These are phyloP conservation scores for Sicus ferrugineus DNA, from an alignment of 2,888 invertebrate species.

Conservation along the genomic window DNA sequence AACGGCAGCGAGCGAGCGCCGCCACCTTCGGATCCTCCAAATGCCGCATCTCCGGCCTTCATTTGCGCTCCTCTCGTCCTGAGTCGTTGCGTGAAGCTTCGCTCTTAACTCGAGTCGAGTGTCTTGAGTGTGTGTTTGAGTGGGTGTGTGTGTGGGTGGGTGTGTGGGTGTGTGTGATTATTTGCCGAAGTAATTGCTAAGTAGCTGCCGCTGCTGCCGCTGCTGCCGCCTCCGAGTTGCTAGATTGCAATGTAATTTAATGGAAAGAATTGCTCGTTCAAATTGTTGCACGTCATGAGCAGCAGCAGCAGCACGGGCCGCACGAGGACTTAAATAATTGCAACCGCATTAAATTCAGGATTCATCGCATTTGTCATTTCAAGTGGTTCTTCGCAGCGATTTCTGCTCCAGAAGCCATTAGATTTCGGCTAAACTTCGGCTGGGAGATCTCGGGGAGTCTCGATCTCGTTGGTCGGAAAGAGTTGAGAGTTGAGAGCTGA, in stretches of 20 bases:
- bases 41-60: neutral
- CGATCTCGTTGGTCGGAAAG: no score
- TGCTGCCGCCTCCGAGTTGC: no score
- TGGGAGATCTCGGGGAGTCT: no score
- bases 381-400: no score
- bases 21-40: neutral
- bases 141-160: neutral
- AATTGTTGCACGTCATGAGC: constrained; percentile 5
- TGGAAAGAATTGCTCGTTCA: constrained; percentile 20
- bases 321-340: neutral
- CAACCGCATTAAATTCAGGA: neutral
- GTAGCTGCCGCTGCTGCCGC: no score
- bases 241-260: constrained; percentile 18
- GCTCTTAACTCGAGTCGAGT: constrained; percentile 28
- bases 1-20: no score
- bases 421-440: no score
- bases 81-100: neutral
- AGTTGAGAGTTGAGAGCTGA: no score
- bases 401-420: no score
- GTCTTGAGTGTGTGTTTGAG: constrained; percentile 16
- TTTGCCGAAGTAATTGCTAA: constrained; percentile 17
- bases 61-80: constrained; percentile 21
- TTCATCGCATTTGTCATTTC: neutral
- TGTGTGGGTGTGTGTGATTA: constrained; percentile 1
- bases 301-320: neutral